Percentiles rank a stretch among this genome's conserved stretches.
Evolutionary conservation across 2,797 vertebrate genomes (phyloP).

Genomic region (Brotula barbata): DNA sequence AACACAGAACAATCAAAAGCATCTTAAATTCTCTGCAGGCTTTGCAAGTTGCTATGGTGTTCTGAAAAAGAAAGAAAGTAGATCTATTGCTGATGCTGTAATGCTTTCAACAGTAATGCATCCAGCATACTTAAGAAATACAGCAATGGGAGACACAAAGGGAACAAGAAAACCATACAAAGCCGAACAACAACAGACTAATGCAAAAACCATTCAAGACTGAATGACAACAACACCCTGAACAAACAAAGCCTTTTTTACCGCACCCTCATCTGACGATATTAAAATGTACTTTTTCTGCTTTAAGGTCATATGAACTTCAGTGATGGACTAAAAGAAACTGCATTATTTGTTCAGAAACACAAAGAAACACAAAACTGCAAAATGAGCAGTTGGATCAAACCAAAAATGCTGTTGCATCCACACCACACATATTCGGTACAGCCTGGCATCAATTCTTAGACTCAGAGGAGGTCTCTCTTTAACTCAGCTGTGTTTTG

Average conservation of each 20-base stretch:
- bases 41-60: constrained; percentile 56
- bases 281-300: constrained; percentile 14
- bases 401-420: constrained; percentile 14
- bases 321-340: constrained; percentile 38
- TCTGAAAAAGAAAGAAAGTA: constrained; percentile 41
- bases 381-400: constrained; percentile 11
- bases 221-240: constrained; percentile 62
- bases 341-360: constrained; percentile 28
- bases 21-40: constrained; percentile 58
- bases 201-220: constrained; percentile 67
- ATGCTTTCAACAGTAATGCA: constrained; percentile 70
- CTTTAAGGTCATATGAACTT: constrained; percentile 43
- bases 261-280: constrained; percentile 30
- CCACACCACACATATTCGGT: constrained; percentile 12
- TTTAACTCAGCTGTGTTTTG: constrained; percentile 58
- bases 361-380: too few species aligned
- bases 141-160: constrained; percentile 53
- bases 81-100: constrained; percentile 72
- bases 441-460: constrained; percentile 52
- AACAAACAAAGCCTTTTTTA: constrained; percentile 50
- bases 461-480: constrained; percentile 53
- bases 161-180: constrained; percentile 47
- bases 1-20: constrained; percentile 40
- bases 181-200: constrained; percentile 66
- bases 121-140: constrained; percentile 64